Percentiles rank a stretch among this genome's conserved stretches.
These are phyloP conservation scores for Haemorhous mexicanus DNA, from an alignment of 2,113 vertebrate species.

Conservation along the genomic window DNA sequence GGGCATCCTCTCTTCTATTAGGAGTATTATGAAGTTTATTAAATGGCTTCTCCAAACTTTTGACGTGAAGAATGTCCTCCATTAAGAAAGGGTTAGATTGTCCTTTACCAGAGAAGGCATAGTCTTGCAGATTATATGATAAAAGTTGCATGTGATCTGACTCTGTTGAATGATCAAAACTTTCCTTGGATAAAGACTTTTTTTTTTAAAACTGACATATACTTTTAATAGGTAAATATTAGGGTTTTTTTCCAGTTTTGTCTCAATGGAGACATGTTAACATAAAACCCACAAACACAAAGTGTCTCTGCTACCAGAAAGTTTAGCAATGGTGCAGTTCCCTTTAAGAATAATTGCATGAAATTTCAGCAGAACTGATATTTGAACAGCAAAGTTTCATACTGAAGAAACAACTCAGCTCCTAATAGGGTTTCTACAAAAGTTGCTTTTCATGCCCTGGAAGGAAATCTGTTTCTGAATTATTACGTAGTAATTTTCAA, in stretches of 20 bases:
- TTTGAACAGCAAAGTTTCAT: background rate
- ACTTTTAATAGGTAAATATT: background rate
- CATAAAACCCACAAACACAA: background rate
- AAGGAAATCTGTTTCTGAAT: background rate
- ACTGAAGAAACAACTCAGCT: background rate
- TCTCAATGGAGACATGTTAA: background rate
- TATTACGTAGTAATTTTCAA: background rate
- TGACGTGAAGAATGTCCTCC: conserved; percentile 42
- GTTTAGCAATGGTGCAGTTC: background rate
- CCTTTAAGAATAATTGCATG: background rate
- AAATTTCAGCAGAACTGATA: background rate
- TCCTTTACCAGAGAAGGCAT: background rate
- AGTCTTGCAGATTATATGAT: background rate
- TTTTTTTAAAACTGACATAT: background rate
- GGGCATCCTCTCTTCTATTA: background rate
- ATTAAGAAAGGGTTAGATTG: background rate
- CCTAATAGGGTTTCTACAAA: background rate
- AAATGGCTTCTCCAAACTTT: conserved; percentile 36
- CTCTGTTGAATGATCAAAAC: background rate
- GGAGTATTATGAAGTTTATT: conserved; percentile 25
- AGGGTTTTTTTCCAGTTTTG: background rate
- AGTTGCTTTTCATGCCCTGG: background rate
- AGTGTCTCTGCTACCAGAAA: background rate
- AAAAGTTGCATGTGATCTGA: conserved; percentile 21
- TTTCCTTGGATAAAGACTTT: background rate